Evolutionary conservation across 2,888 invertebrate species (phyloP).

Genomic region (Rhopalosiphum nymphaeae): DNA sequence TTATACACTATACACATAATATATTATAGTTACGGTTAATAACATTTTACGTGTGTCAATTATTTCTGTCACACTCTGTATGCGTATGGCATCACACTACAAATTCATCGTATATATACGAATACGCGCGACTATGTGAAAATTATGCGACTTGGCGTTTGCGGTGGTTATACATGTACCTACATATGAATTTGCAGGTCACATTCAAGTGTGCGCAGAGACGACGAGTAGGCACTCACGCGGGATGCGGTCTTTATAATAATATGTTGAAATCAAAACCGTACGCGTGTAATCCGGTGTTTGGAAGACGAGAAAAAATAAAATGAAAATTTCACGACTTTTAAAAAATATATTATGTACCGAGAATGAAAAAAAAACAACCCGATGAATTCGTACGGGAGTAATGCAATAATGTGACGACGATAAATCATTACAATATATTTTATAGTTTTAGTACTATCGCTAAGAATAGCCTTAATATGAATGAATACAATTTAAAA

Average conservation of each 20-base stretch:
- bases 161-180: neutral
- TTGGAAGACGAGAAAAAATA: neutral
- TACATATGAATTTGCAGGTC: constrained; percentile 32
- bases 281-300: neutral
- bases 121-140: neutral
- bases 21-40: neutral
- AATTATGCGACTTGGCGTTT: neutral
- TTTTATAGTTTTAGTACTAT: neutral
- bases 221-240: constrained; percentile 8
- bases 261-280: neutral
- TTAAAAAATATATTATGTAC: neutral
- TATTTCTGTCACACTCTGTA: neutral
- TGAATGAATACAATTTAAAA: constrained; percentile 24
- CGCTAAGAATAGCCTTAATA: neutral
- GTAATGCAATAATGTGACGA: neutral
- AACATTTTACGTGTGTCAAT: neutral
- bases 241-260: neutral
- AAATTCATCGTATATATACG: neutral
- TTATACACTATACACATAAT: no score
- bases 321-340: neutral
- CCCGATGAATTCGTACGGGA: no score
- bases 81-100: neutral
- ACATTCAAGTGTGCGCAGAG: neutral
- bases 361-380: neutral
- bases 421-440: constrained; percentile 15